Evolutionary conservation across 2,113 vertebrate species (phyloP), one percentile per base, ranked within the genome.

Genomic region (Machaerirhynchus nigripectus): DNA sequence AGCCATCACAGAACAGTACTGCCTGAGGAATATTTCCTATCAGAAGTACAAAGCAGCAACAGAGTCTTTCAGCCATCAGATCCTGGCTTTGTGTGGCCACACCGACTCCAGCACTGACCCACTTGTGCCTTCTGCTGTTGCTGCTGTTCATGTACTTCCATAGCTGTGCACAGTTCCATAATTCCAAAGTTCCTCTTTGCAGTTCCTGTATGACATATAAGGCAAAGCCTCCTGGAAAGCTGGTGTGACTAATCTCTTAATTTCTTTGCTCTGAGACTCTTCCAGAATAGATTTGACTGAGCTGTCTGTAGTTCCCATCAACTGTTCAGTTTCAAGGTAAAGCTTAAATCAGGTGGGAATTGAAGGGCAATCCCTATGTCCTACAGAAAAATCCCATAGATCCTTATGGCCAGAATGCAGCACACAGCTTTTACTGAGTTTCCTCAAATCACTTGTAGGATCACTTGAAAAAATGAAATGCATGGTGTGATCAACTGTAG

Each of bases 121-220:
- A 52, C 27, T 88, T 64, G 60, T 84, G 83, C 63, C 75, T 94
- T 74, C 73, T 92, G 63, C 75, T 90, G 50, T 60, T 69, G 24
- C 70, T 77, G 49, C 55, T 89, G 55, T 71, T 89, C 39, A 14
- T 56, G 17, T 49, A 53, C 50, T 64, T 88, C 70, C 87, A 4
- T 37, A 69, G 60, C 46, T 35, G 46, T 71, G 42, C 33, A 53
- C 55, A 68, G 28, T 53, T 84, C 39, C 56, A n/a, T 23, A 82
- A 84, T 37, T 73, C 56, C 30, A 4, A 87, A 67, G 30, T 9
- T 89, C 56, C 53, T 28, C 50, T 53, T 55, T 44, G 57, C 55
- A 69, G 67, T 59, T 60, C 35, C 82, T 55, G 15, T 47, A 7
- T 67, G 53, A 40, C 44, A 26, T 53, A 50, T 14, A 67, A 74